Conservation (phyloP, 2,888 invertebrate species). For the Diadromus collaris region DNA sequence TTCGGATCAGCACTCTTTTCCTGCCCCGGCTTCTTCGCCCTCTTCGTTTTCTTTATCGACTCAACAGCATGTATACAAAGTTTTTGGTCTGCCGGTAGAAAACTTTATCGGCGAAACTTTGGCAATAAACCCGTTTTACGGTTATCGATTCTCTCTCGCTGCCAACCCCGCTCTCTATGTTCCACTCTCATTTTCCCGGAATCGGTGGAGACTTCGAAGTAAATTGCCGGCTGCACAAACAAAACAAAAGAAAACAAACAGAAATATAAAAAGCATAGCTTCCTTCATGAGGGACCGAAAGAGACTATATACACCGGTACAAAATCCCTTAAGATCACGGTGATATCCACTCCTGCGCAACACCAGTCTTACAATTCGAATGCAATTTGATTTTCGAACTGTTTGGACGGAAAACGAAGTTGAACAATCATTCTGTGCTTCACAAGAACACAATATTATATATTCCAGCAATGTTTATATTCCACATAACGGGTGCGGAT, state of each 20-base stretch:
- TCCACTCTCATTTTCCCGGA: constrained; percentile 27
- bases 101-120: constrained; percentile 51
- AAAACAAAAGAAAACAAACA: constrained; percentile 39
- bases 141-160: constrained; percentile 52
- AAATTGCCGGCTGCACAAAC: constrained; percentile 55
- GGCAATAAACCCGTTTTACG: constrained; percentile 57
- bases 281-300: constrained; percentile 42
- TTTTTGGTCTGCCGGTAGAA: constrained; percentile 50
- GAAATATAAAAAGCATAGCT: background rate
- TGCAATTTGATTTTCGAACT: too few relatives aligned
- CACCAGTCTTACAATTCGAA: too few relatives aligned
- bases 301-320: background rate
- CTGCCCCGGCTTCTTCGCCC: background rate
- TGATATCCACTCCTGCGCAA: too few relatives aligned
- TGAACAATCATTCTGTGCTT: too few relatives aligned
- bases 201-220: constrained; percentile 51
- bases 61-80: constrained; percentile 51
- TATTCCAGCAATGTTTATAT: background rate
- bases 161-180: constrained; percentile 17
- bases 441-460: too few relatives aligned
- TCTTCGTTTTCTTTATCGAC: constrained; percentile 28
- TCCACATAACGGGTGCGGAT: too few relatives aligned
- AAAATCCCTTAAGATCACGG: too few relatives aligned
- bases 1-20: constrained; percentile 23
- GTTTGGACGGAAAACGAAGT: too few relatives aligned